Evolutionary conservation across 2,113 vertebrate species (phyloP).

Genomic region (Laticauda laticaudata): DNA sequence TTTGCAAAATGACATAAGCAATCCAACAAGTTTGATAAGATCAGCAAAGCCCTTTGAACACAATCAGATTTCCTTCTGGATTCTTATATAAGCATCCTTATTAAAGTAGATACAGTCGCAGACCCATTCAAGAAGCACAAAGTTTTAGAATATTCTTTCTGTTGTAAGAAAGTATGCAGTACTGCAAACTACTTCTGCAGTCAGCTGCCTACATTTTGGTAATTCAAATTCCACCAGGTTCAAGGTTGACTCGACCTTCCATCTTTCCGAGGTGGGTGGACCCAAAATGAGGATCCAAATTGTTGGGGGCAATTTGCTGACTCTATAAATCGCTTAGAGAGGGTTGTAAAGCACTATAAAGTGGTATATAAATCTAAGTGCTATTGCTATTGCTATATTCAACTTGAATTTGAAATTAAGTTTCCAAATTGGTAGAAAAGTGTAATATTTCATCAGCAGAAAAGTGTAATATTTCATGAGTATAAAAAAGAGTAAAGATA

Average conservation of each 20-base stretch:
- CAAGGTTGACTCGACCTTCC: too few relatives aligned
- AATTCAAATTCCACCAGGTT: too few relatives aligned
- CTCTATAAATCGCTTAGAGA: too few relatives aligned
- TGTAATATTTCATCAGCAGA: not conserved
- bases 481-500: not conserved
- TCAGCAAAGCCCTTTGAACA: not conserved
- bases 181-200: too few relatives aligned
- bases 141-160: not conserved
- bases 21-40: not conserved
- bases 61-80: not conserved
- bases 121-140: not conserved
- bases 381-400: not conserved
- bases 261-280: too few relatives aligned
- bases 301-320: too few relatives aligned
- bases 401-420: not conserved
- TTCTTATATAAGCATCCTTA: not conserved
- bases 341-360: too few relatives aligned
- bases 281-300: too few relatives aligned
- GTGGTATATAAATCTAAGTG: too few relatives aligned
- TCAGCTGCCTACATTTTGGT: too few relatives aligned
- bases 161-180: not conserved
- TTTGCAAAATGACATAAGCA: not conserved
- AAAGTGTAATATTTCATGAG: not conserved
- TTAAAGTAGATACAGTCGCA: not conserved
- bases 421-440: not conserved